These are phyloP conservation scores for Equus quagga DNA, from an alignment of 2,113 vertebrate species.

Conservation along the genomic window DNA sequence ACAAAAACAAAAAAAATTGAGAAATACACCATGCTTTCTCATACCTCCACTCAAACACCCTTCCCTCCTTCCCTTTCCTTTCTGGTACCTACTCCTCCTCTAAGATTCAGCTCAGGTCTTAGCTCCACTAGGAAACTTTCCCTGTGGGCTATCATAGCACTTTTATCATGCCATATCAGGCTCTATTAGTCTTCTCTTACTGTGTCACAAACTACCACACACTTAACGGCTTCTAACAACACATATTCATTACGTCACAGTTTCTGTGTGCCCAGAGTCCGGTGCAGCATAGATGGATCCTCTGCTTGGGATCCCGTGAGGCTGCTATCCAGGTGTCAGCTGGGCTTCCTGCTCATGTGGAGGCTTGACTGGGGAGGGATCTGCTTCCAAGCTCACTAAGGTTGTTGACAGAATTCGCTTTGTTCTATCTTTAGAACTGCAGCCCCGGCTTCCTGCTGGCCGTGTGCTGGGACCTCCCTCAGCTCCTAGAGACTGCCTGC, in stretches of 20 bases:
- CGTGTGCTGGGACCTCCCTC: background rate
- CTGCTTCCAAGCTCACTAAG: background rate
- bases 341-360: background rate
- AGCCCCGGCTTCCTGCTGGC: background rate
- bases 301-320: background rate
- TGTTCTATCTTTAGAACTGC: background rate
- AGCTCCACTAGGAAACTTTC: background rate
- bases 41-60: background rate
- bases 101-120: background rate
- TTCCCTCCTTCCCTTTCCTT: background rate
- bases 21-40: background rate
- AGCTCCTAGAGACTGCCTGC: background rate
- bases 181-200: background rate
- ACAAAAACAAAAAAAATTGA: background rate
- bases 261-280: background rate
- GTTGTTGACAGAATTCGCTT: background rate
- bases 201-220: background rate
- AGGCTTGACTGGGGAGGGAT: background rate
- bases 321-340: background rate
- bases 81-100: background rate
- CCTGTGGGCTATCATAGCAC: background rate
- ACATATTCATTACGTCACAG: background rate
- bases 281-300: no score
- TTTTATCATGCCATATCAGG: background rate
- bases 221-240: background rate